These are phyloP conservation scores for Pseudochaenichthys georgianus DNA, from an alignment of 2,797 vertebrate species.

Conservation along the genomic window DNA sequence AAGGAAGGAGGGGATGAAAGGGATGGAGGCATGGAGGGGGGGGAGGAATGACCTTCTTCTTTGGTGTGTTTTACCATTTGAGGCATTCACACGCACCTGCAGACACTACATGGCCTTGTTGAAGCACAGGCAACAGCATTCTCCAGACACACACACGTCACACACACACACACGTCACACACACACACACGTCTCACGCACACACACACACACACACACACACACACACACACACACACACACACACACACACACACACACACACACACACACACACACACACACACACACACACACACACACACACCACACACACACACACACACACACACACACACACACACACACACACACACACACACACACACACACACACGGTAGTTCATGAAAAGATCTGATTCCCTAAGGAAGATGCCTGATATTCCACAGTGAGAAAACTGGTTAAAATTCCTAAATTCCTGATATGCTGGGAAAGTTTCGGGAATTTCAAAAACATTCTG, in stretches of 20 bases:
- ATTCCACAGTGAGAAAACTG: slow-evolving; percentile 42
- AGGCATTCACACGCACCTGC: slow-evolving; percentile 42
- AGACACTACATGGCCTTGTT: slow-evolving; percentile 34
- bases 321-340: too few species aligned
- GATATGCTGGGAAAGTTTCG: slow-evolving; percentile 54
- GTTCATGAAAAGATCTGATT: slow-evolving; percentile 36
- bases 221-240: too few species aligned
- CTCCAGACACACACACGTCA: not conserved
- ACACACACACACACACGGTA: too few species aligned
- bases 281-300: too few species aligned
- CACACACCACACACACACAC: too few species aligned
- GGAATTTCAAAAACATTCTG: slow-evolving; percentile 44
- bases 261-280: too few species aligned
- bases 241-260: too few species aligned
- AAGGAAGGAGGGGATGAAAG: slow-evolving; percentile 45
- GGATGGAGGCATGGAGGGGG: slow-evolving; percentile 1
- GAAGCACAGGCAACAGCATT: slow-evolving; percentile 31
- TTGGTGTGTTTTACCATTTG: slow-evolving; percentile 45
- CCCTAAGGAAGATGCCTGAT: slow-evolving; percentile 28
- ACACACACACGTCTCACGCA: too few species aligned
- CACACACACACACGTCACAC: too few species aligned
- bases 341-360: too few species aligned
- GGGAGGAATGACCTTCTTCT: slow-evolving; percentile 45
- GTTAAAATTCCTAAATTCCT: slow-evolving; percentile 40
- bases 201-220: too few species aligned